Conservation (phyloP, 2,888 invertebrate genomes). For the Hirtodrosophila confusa region DNA sequence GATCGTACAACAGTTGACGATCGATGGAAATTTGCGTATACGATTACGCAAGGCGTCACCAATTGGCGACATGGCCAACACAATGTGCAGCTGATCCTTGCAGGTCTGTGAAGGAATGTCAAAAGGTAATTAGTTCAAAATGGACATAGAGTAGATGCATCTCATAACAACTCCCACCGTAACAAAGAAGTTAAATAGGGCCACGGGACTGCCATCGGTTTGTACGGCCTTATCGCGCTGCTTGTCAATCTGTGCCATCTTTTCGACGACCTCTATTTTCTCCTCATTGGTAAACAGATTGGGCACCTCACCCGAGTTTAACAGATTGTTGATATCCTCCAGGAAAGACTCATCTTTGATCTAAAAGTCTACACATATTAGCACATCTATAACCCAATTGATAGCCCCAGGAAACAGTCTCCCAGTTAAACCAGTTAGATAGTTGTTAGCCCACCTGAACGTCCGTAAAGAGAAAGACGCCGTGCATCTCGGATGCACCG, state of each 20-base stretch:
- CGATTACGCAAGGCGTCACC: constrained; percentile 93
- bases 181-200: constrained; percentile 95
- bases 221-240: constrained; percentile 93
- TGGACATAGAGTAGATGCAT: no score
- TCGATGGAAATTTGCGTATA: constrained; percentile 94
- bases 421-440: background rate
- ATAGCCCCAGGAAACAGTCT: background rate
- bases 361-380: constrained; percentile 82
- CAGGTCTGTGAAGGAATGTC: constrained; percentile 86
- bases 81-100: constrained; percentile 95
- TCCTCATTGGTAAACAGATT: constrained; percentile 94
- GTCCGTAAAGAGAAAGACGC: constrained; percentile 95
- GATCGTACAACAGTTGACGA: constrained; percentile 97
- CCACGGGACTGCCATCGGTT: constrained; percentile 96
- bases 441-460: constrained; percentile 88
- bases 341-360: constrained; percentile 96
- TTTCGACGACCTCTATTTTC: constrained; percentile 95
- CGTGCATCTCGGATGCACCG: constrained; percentile 93
- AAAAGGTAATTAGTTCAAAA: background rate
- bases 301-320: constrained; percentile 97
- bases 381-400: background rate
- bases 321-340: constrained; percentile 95
- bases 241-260: constrained; percentile 95
- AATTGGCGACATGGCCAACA: constrained; percentile 95
- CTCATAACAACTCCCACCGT: constrained; percentile 62